Evolutionary conservation across 2,113 vertebrate genomes (phyloP), one percentile per base, ranked within the genome.

Genomic region (Collichthys lucidus): DNA sequence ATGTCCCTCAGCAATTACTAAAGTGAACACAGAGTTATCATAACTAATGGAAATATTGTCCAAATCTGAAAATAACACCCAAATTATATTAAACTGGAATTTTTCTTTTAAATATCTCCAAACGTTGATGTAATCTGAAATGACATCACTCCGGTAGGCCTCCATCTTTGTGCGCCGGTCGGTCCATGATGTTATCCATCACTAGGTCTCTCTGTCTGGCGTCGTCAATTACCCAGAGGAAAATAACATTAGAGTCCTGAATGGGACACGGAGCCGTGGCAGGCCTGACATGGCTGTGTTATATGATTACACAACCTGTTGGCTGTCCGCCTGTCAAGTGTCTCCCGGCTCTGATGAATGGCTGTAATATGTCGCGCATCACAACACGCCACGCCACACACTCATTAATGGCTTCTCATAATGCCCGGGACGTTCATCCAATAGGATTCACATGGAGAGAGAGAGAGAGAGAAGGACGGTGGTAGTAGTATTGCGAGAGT

Each of bases 241-340:
- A 91, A 90, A 92, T 86, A 92, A 93, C 90, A 90, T 93, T 93
- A 91, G 88, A 93, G 61, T 91, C 88, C 94, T 92, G 93, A 94
- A 93, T 84, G 90, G 86, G 89, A 92, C 89, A 87, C 75, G 75
- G 86, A 83, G 92, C 84, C 60, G 84, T 79, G 88, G 87, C 86
- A 69, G 89, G 84, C 86, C 86, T 94, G 94, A 95, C 94, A 94
- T 87, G 92, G 87, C 89, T 88, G 85, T 86, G 94, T 92, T 94
- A 94, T 93, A 93, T 92, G 94, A 95, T 96, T 95, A 94, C 92
- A 94, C 91, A 94, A 94, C 92, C 91, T 93, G 94, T 94, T 94
- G 92, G 93, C 88, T 88, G 91, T 89, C 92, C 86, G 89, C 91
- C 88, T 95, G 94, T 94, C 93, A 94, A 93, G 89, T 93, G 92